Conservation (phyloP, 2,797 vertebrate species). For the Ciconia nigra region DNA sequence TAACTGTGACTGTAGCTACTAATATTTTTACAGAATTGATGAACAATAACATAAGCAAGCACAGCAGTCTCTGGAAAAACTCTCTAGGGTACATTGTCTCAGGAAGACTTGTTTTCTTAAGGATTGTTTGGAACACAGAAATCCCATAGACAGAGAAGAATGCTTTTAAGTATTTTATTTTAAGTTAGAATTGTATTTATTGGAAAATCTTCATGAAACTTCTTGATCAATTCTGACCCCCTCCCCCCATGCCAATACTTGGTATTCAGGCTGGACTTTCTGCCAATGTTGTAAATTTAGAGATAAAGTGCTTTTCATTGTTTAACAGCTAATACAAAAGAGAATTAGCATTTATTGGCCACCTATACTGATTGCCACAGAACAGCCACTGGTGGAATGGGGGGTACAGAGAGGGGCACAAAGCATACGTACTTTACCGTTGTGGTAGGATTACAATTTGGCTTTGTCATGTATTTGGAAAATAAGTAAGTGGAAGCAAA, state of each 20-base stretch:
- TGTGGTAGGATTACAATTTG: background rate
- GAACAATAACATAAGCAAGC: background rate
- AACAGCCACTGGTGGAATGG: background rate
- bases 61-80: background rate
- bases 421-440: accelerated
- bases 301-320: background rate
- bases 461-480: background rate
- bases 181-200: background rate
- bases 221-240: background rate
- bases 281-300: background rate
- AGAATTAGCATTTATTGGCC: background rate
- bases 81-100: background rate
- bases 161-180: background rate
- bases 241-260: accelerated
- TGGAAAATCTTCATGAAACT: background rate
- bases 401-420: background rate
- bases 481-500: background rate
- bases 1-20: background rate
- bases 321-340: background rate
- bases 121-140: background rate
- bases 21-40: background rate
- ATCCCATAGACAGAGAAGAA: background rate
- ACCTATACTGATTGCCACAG: background rate
- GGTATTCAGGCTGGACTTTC: background rate
- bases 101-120: background rate